Evolutionary conservation across 23 tunicate genomes (phyloP), one percentile per base, ranked within the genome.

Genomic region (Oikopleura dioica): DNA sequence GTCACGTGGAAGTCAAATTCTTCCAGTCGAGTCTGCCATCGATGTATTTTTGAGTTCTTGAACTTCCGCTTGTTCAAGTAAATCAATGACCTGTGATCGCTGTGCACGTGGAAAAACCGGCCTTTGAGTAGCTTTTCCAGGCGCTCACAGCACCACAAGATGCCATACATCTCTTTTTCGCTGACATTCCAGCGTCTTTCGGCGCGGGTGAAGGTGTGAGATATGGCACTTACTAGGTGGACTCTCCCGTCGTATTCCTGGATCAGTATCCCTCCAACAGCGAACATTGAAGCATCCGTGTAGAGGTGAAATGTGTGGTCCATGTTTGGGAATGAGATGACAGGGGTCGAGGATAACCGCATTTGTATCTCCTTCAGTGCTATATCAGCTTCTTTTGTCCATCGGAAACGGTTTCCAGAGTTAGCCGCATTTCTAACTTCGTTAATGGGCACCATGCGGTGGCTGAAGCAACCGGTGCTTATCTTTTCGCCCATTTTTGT

Each of bases 81-180:
- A 24, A 4, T 16, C 72, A 63, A 28, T 16, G 32, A 16, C 26
- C 26, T 63, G 72, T 63, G 72, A 28, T 63, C 72, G 5, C 30
- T 63, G 2, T 12, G 33, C 33, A 63, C 33, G 33, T 12, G 32
- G 33, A 63, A 63, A 21, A 4, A 12, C 2, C 72, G 72, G 72
- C 72, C 72, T 21, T 28, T 24, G 30, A 63, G 72, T 12, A 63
- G 59, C 59, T 51, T 59, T 44, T 26, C 26, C n/a, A 38, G 16
- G 16, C 23, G 59, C 59, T 77, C 36, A 16, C 16, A 2, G 23
- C 69, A 50, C 26, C 35, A 69, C 1, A 79, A 50, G 1, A 79
- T 76, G 1, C 79, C 81, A 1, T 68, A 38, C 26, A 69, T 24
- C 36, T 79, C 81, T 35, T 59, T 77, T 77, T 51, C 59, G 5